Conservation (phyloP, 2,888 invertebrate species). For the Pachycephus smyrnensis region DNA sequence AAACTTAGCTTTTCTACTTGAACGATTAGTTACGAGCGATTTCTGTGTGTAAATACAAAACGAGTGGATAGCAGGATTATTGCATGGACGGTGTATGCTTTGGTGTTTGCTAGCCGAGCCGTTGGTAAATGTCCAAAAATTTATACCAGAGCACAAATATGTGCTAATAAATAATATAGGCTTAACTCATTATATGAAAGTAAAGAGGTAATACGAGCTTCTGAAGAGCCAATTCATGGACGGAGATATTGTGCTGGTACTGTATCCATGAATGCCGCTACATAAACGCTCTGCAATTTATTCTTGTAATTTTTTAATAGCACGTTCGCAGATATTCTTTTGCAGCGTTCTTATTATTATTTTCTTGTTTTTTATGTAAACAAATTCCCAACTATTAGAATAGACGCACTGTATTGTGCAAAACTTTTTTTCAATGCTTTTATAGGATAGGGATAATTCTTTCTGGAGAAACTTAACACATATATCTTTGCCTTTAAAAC, state of each 20-base stretch:
- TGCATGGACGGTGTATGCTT: conserved; percentile 33
- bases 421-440: conserved; percentile 10
- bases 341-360: conserved; percentile 12
- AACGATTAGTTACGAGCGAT: conserved; percentile 4
- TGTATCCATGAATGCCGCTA: background rate
- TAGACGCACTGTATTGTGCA: background rate
- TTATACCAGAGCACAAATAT: background rate
- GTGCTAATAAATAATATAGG: background rate
- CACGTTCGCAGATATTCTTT: conserved; percentile 15
- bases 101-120: background rate
- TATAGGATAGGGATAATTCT: background rate
- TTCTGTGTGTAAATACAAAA: background rate
- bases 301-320: conserved; percentile 29
- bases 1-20: conserved; percentile 10
- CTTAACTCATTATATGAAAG: background rate
- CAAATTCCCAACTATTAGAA: conserved; percentile 16
- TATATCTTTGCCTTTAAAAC: background rate
- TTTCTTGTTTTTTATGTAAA: conserved; percentile 2
- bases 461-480: background rate
- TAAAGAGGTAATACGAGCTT: background rate
- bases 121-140: background rate
- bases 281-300: conserved; percentile 33
- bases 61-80: conserved; percentile 19
- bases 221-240: background rate
- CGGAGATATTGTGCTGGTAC: background rate